These are phyloP conservation scores for Psilanteris sp. DNA, from an alignment of 1,140 invertebrate genomes.

Conservation along the genomic window DNA sequence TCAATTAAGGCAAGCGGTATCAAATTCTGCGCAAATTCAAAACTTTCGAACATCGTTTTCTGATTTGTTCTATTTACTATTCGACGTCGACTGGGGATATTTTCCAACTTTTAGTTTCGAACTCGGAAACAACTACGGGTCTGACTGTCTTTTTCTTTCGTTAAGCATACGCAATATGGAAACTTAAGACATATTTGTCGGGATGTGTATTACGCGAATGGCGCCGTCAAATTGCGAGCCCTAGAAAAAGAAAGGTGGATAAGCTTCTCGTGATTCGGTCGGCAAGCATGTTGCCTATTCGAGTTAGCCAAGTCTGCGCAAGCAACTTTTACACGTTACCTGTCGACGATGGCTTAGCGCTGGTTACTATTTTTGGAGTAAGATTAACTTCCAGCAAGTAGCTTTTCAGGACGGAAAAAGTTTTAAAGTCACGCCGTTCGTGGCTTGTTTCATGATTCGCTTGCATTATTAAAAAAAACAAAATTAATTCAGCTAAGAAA, in stretches of 20 bases:
- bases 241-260: constrained; percentile 39
- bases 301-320: constrained; percentile 19
- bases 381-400: too few relatives aligned
- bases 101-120: constrained; percentile 55
- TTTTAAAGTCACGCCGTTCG: too few relatives aligned
- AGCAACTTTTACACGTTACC: constrained; percentile 19
- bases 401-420: too few relatives aligned
- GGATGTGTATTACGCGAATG: constrained; percentile 66
- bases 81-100: constrained; percentile 39
- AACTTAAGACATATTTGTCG: constrained; percentile 68
- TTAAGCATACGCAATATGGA: constrained; percentile 47
- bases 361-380: too few relatives aligned
- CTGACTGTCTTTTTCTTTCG: constrained; percentile 26
- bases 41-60: constrained; percentile 49
- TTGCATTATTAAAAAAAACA: too few relatives aligned
- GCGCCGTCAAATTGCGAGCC: constrained; percentile 56
- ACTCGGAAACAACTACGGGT: constrained; percentile 33
- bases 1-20: constrained; percentile 42
- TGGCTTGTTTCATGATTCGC: too few relatives aligned
- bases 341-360: constrained; percentile 31
- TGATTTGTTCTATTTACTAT: constrained; percentile 55
- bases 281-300: constrained; percentile 32
- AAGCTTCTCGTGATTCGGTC: constrained; percentile 35
- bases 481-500: too few relatives aligned
- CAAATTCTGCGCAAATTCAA: constrained; percentile 43